Base-by-base conservation (phyloP, 2,113 vertebrate genomes). In the Oenanthe oenanthe region DNA sequence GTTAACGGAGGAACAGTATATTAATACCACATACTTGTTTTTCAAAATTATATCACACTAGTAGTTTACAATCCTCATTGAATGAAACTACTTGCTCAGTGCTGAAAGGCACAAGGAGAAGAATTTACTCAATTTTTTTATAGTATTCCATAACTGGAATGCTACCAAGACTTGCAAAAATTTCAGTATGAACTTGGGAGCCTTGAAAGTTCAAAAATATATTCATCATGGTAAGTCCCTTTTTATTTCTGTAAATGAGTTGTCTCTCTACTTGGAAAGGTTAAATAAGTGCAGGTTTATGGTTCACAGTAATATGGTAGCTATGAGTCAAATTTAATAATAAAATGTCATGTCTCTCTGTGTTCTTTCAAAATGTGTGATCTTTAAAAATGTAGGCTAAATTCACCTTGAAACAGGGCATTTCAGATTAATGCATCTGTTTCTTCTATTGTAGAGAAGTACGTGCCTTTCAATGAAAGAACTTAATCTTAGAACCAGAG, bases 381-480 rank as follows among this genome's bases (percentile, higher is more conserved):
- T 84, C 14, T 82, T 89, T 45, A 65, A 54, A 89, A 81, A 75
- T 68, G 16, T 61, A 50, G 62, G 10, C 42, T 92, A 36, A 47
- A 72, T 13, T 95, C 4, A 3, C 6, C 40, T 57, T 88, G 71
- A 85, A 88, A 70, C 56, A 53, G 14, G 51, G 10, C 28, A 73
- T 89, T 96, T 92, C 77, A 93, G 51, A 68, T 75, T 92, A 83
- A 92, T 83, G 54, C 60, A 36, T 91, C 63, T 88, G 21, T 97
- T 94, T 91, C 66, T 97, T 92, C 79, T 87, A 2, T 98, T 98
- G 31, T 96, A 98, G 98, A 98, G 98, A 97, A 97, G 94, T 96
- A 95, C 96, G 95, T 98, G 98, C 98, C 97, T 98, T 98, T 97
- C 96, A 91, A 47, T 97, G 96, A 96, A 92, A 96, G 77, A 92